A percentile compares a stretch with the other conserved stretches of the same genome.
These are phyloP conservation scores for Cheilinus undulatus DNA, from an alignment of 2,113 vertebrate genomes.

Conservation along the genomic window DNA sequence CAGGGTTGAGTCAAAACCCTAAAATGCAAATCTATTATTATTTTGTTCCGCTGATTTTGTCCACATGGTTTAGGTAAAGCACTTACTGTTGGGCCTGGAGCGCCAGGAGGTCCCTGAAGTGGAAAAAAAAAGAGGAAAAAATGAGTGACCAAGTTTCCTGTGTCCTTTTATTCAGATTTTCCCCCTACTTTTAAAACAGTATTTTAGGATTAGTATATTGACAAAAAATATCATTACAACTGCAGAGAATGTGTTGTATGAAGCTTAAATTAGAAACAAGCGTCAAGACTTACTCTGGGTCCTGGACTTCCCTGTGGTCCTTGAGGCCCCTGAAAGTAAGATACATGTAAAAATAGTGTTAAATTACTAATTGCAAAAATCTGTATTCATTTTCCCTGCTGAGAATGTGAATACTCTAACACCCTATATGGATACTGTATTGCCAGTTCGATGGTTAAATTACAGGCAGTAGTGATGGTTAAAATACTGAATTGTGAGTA, in stretches of 20 bases:
- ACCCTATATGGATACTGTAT: neutral
- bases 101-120: conserved; percentile 90
- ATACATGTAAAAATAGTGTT: neutral
- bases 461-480: neutral
- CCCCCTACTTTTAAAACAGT: too few species aligned
- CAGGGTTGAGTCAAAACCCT: neutral
- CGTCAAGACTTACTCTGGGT: conserved; percentile 87
- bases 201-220: too few species aligned
- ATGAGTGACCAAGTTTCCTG: conserved; percentile 12
- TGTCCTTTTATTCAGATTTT: neutral
- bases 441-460: neutral
- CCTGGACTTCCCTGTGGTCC: conserved; percentile 91
- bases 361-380: neutral
- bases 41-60: neutral
- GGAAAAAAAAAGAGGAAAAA: conserved; percentile 23
- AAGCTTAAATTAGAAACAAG: neutral
- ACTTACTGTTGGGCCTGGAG: conserved; percentile 91
- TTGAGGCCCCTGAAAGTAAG: conserved; percentile 88
- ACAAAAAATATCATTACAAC: too few species aligned
- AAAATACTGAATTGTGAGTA: neutral
- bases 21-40: too few species aligned
- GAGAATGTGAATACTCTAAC: neutral
- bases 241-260: too few species aligned
- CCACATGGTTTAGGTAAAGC: neutral
- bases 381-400: neutral